Percentiles rank a stretch among this genome's conserved stretches.
phyloP scores from a whole-genome alignment of 2,113 vertebrate species.

The Falcunculus frontatus region DNA sequence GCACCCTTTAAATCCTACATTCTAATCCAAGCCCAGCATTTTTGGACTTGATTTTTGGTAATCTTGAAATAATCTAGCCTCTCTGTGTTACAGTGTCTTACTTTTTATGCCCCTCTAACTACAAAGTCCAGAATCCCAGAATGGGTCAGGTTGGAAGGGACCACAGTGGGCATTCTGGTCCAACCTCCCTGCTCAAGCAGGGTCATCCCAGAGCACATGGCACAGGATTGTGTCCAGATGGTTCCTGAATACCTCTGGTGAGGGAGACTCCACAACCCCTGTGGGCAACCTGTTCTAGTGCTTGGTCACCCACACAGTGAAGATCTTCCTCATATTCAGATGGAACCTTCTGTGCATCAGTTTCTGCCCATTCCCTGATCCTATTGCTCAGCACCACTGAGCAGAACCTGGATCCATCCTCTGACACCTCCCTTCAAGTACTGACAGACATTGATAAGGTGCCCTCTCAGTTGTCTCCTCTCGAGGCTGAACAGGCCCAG shows the following conservation, averaged over 20 bases:
- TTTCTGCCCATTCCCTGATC: background rate
- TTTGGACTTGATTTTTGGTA: background rate
- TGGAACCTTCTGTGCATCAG: background rate
- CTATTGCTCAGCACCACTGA: background rate
- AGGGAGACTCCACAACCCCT: background rate
- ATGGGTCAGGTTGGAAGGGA: background rate
- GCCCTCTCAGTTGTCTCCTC: rapidly evolving
- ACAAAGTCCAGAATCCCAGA: background rate
- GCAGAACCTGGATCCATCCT: background rate
- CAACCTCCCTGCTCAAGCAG: background rate
- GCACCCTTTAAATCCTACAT: background rate
- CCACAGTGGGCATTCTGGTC: background rate
- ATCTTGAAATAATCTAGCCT: background rate
- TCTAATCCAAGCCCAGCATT: background rate
- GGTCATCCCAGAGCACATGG: background rate
- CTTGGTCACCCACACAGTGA: background rate
- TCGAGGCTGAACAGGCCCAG: background rate
- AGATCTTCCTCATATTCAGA: background rate
- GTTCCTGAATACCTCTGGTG: rapidly evolving
- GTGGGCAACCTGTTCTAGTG: background rate
- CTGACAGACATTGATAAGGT: rapidly evolving
- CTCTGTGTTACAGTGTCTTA: background rate
- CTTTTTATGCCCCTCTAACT: background rate
- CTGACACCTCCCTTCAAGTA: background rate
- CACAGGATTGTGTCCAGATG: background rate